Percentiles rank a stretch among this genome's conserved stretches.
phyloP scores from a whole-genome alignment of 1,140 invertebrate genomes.

The Brevipalpus yothersi region DNA sequence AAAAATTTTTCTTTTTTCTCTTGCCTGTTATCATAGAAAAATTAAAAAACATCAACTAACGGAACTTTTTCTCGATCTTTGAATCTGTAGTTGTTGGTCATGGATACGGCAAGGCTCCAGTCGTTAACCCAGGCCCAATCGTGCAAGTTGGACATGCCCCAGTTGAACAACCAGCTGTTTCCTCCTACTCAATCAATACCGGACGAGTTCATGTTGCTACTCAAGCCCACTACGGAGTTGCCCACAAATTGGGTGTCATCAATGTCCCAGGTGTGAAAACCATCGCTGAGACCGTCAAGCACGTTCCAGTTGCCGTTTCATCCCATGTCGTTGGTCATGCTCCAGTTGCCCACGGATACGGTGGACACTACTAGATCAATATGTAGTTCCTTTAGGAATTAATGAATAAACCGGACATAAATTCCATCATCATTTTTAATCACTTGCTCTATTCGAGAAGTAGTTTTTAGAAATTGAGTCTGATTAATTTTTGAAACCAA shows the following conservation, averaged over 20 bases:
- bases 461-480: neutral
- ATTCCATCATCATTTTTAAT: neutral
- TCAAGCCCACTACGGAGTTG: neutral
- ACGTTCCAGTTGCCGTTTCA: neutral
- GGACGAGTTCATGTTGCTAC: neutral
- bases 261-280: neutral
- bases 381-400: neutral
- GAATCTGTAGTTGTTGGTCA: no score
- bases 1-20: no score
- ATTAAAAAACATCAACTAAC: no score
- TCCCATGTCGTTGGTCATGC: neutral
- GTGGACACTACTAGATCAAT: neutral
- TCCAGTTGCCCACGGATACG: neutral
- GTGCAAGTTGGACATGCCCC: no score
- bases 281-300: neutral
- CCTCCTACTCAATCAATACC: neutral
- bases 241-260: neutral
- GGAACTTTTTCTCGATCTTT: no score
- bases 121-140: no score
- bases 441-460: neutral
- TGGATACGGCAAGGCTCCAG: no score
- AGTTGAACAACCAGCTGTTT: neutral
- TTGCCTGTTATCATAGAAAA: no score
- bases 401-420: neutral
- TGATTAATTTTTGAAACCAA: neutral